Conservation (phyloP, 2,888 invertebrate species). For the Syrista parreyssii region DNA sequence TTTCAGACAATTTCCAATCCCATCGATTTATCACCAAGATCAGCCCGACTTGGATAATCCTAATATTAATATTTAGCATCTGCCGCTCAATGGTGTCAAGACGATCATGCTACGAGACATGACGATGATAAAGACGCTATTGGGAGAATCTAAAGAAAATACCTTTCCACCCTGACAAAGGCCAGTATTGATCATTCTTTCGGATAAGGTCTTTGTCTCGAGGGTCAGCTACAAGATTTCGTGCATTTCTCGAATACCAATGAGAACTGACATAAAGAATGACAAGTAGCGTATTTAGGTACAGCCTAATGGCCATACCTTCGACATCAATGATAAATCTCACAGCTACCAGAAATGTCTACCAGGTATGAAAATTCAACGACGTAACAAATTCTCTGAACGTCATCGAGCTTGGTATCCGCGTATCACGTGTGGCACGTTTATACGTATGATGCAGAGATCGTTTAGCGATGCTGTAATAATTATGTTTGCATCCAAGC, state of each 20-base stretch:
- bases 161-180: not conserved
- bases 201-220: not conserved
- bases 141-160: not conserved
- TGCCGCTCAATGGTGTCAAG: not conserved
- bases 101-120: not conserved
- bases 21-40: not conserved
- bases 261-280: not conserved
- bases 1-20: not conserved
- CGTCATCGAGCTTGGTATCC: not conserved
- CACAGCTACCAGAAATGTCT: not conserved
- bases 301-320: not conserved
- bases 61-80: not conserved
- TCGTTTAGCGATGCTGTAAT: conserved; percentile 41
- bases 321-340: not conserved
- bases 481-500: conserved; percentile 41
- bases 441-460: conserved; percentile 38
- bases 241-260: not conserved
- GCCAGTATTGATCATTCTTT: not conserved
- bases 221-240: not conserved
- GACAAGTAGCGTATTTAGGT: not conserved
- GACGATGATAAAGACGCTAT: not conserved
- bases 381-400: not conserved
- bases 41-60: not conserved
- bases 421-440: not conserved
- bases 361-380: not conserved